Evolutionary conservation across 1,140 invertebrate species (phyloP).

Genomic region (Diabrotica virgifera): DNA sequence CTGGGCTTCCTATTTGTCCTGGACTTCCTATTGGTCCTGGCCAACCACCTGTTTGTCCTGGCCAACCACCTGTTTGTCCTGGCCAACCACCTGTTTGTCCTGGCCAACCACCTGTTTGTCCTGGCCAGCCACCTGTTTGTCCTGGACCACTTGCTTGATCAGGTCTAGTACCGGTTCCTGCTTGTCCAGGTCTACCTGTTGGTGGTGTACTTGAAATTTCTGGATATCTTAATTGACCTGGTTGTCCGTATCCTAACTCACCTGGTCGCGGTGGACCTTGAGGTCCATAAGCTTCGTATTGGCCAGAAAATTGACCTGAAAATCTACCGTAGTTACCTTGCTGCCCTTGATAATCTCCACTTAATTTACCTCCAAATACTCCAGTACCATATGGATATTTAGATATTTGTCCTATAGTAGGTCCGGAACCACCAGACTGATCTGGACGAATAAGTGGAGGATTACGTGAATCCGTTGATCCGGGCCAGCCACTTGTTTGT

Average conservation of each 20-base stretch:
- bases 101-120: not conserved
- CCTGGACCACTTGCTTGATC: not conserved
- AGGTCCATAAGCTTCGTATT: slow-evolving; percentile 30
- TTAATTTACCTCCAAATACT: slow-evolving; percentile 34
- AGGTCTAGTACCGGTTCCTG: not conserved
- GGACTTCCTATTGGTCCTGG: not conserved
- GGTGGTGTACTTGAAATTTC: not conserved
- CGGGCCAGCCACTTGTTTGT: not conserved
- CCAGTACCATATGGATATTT: slow-evolving; percentile 12
- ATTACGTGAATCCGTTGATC: too few species aligned
- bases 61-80: slow-evolving; percentile 12
- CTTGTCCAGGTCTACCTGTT: slow-evolving; percentile 3
- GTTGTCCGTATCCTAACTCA: not conserved
- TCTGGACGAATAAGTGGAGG: not conserved
- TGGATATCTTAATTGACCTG: not conserved
- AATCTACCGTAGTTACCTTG: slow-evolving; percentile 34
- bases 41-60: not conserved
- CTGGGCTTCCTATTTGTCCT: slow-evolving; percentile 11
- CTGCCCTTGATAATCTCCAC: slow-evolving; percentile 34
- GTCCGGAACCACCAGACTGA: slow-evolving; percentile 11
- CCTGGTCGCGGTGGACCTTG: slow-evolving; percentile 7
- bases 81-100: slow-evolving; percentile 11
- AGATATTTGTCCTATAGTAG: not conserved
- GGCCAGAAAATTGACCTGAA: slow-evolving; percentile 40
- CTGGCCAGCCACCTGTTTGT: not conserved